Evolutionary conservation across 2,797 vertebrate genomes (phyloP).

Genomic region (Siniperca undulata): DNA sequence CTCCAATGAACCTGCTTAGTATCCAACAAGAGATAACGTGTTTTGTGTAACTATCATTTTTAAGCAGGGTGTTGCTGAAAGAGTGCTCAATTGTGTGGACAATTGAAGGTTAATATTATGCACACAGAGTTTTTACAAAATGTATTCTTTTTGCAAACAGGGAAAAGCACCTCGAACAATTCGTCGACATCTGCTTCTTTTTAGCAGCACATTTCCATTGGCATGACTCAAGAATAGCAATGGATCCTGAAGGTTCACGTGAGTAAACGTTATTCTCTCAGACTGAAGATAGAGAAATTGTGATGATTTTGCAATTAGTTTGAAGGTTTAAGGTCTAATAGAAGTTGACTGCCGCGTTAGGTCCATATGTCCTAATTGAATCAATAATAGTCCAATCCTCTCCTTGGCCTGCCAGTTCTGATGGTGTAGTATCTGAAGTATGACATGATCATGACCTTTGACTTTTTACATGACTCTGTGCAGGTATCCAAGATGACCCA

Average conservation of each 20-base stretch:
- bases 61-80: not conserved
- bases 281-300: not conserved
- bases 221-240: slow-evolving; percentile 62
- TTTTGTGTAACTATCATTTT: not conserved
- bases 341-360: not conserved
- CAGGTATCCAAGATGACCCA: slow-evolving; percentile 88
- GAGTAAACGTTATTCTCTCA: slow-evolving; percentile 57
- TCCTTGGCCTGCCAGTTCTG: not conserved
- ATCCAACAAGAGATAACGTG: not conserved
- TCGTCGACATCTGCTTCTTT: slow-evolving; percentile 48
- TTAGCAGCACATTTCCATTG: slow-evolving; percentile 56
- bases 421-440: not conserved
- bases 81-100: not conserved
- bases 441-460: not conserved
- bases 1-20: not conserved
- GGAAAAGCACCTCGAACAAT: slow-evolving; percentile 12
- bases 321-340: not conserved
- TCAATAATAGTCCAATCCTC: not conserved
- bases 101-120: not conserved
- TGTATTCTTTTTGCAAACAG: slow-evolving; percentile 21
- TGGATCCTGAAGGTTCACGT: slow-evolving; percentile 76
- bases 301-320: not conserved
- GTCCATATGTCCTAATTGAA: not conserved
- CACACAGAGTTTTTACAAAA: not conserved
- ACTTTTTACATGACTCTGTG: not conserved